Evolutionary conservation across 2,888 invertebrate species (phyloP).

Genomic region (Bibio marci): DNA sequence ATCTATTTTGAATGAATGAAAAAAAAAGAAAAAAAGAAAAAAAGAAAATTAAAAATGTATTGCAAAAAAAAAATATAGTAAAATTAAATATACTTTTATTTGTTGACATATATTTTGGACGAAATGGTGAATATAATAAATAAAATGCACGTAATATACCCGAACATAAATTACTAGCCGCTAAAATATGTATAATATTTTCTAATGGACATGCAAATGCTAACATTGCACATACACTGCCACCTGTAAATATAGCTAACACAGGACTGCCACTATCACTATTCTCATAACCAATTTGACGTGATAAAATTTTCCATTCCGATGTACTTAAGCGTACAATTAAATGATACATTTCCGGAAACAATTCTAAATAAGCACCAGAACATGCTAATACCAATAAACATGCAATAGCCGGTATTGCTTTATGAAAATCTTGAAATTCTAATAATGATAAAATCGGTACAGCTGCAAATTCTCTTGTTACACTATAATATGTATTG

Average conservation of each 20-base stretch:
- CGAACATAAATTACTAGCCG: slow-evolving; percentile 24
- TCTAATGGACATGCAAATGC: slow-evolving; percentile 39
- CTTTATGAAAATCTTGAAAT: slow-evolving; percentile 35
- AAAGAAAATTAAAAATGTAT: too few species aligned
- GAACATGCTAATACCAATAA: slow-evolving; percentile 34
- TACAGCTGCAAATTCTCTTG: slow-evolving; percentile 25
- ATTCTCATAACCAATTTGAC: slow-evolving; percentile 34
- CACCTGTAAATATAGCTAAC: slow-evolving; percentile 36
- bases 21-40: too few species aligned
- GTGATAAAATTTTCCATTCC: slow-evolving; percentile 36
- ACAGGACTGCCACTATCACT: slow-evolving; percentile 36
- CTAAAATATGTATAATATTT: slow-evolving; percentile 31
- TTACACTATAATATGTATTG: slow-evolving; percentile 13
- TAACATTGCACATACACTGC: slow-evolving; percentile 34
- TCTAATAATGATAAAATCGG: slow-evolving; percentile 34
- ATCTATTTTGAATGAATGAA: too few species aligned
- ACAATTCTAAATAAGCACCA: slow-evolving; percentile 35
- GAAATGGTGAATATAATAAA: slow-evolving; percentile 24
- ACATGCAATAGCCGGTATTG: slow-evolving; percentile 36
- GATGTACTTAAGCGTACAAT: slow-evolving; percentile 35
- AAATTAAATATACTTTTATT: slow-evolving; percentile 17
- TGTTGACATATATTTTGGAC: slow-evolving; percentile 25
- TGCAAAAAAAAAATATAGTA: too few species aligned
- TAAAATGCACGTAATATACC: slow-evolving; percentile 24
- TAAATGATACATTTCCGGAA: slow-evolving; percentile 32